A percentile compares a stretch with the other conserved stretches of the same genome.
Conservation (phyloP, 2,113 vertebrate species). For the Pelusios castaneus region DNA sequence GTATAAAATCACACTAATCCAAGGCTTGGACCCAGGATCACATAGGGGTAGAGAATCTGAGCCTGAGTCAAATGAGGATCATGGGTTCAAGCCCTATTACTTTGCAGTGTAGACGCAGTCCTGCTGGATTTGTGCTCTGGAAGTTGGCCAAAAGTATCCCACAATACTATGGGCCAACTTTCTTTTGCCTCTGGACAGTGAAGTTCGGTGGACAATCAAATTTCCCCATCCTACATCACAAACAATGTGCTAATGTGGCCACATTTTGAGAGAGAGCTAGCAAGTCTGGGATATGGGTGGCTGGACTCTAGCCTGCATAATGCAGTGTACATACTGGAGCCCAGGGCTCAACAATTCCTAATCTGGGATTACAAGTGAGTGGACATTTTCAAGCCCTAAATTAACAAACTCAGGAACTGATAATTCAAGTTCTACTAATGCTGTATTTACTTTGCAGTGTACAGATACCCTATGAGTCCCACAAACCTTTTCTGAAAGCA, state of each 20-base stretch:
- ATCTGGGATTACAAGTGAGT: not conserved
- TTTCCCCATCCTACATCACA: not conserved
- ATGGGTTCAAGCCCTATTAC: not conserved
- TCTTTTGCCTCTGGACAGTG: not conserved
- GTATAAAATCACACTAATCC: not conserved
- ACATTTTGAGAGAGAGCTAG: not conserved
- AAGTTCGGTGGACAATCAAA: not conserved
- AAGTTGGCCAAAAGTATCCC: not conserved
- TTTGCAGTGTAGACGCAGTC: not conserved
- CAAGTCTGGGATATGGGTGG: not conserved
- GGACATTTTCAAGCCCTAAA: not conserved
- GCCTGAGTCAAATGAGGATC: not conserved
- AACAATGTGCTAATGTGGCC: not conserved
- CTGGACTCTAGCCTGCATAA: not conserved
- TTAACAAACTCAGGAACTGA: not conserved
- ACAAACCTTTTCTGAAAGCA: not conserved
- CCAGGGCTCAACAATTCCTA: not conserved
- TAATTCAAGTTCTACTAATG: not conserved
- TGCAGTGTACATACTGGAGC: not conserved
- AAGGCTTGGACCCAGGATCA: not conserved
- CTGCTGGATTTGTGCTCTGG: not conserved
- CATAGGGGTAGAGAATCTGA: not conserved
- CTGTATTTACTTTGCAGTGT: not conserved
- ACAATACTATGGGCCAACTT: not conserved
- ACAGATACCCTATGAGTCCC: accelerated